Conservation (phyloP, 2,113 vertebrate species). For the Colaptes auratus region DNA sequence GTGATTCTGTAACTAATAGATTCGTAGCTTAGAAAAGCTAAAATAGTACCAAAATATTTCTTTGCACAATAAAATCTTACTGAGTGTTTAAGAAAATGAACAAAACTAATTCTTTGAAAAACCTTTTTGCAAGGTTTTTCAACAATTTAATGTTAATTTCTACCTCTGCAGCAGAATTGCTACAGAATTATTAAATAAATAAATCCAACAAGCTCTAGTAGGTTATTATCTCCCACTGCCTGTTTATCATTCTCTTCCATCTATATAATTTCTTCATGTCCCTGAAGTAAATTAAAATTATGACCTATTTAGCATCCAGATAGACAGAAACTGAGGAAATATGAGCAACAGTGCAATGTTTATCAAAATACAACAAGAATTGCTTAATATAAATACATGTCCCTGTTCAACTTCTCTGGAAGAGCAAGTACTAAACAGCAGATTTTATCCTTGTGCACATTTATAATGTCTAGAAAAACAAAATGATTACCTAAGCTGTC, state of each 20-base stretch:
- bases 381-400: not conserved
- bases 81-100: not conserved
- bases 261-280: not conserved
- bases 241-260: not conserved
- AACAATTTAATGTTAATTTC: not conserved
- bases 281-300: constrained; percentile 14
- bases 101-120: not conserved
- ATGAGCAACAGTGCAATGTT: not conserved
- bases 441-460: not conserved
- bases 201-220: not conserved
- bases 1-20: not conserved
- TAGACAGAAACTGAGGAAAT: not conserved
- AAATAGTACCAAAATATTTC: not conserved
- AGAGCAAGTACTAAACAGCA: not conserved
- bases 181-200: not conserved
- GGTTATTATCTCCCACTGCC: not conserved
- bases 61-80: not conserved
- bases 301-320: not conserved
- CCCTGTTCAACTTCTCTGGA: not conserved
- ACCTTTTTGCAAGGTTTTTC: not conserved
- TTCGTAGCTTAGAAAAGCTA: not conserved
- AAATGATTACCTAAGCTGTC: not conserved
- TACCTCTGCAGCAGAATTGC: not conserved
- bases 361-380: not conserved
- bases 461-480: not conserved